These are phyloP conservation scores for Stramonita haemastoma DNA, from an alignment of 2,888 invertebrate species.

Conservation along the genomic window DNA sequence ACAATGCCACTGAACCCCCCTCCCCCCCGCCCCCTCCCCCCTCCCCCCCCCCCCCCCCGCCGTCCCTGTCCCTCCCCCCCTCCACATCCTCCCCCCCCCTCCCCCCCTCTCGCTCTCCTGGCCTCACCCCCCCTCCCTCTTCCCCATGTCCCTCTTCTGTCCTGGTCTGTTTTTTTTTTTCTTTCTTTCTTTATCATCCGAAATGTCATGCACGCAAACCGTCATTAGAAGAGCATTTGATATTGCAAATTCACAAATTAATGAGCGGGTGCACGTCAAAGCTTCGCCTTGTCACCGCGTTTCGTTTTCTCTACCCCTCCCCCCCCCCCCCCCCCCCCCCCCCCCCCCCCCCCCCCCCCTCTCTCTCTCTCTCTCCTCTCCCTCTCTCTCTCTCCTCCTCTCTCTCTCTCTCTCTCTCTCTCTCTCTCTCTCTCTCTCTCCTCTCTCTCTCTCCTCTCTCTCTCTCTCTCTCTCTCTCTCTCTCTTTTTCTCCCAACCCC, in stretches of 20 bases:
- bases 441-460: too few relatives aligned
- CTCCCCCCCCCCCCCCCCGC: neutral
- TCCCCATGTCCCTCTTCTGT: neutral
- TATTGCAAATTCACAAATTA: slow-evolving; percentile 43
- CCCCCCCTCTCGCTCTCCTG: neutral
- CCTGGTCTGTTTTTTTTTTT: neutral
- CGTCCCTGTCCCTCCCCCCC: neutral
- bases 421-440: neutral
- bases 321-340: neutral
- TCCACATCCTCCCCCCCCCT: neutral
- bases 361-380: too few relatives aligned
- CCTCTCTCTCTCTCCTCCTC: too few relatives aligned
- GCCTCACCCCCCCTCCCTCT: too few relatives aligned
- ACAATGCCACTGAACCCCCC: neutral
- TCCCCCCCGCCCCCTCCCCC: neutral
- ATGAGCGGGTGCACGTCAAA: slow-evolving; percentile 30
- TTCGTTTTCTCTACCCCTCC: neutral
- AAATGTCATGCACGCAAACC: slow-evolving; percentile 39
- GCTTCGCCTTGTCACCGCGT: neutral
- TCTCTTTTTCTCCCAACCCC: too few relatives aligned
- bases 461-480: too few relatives aligned
- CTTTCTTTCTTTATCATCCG: neutral
- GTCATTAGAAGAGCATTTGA: slow-evolving; percentile 38
- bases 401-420: too few relatives aligned
- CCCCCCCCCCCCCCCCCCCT: neutral